phyloP scores from a whole-genome alignment of 2,797 vertebrate genomes.

The Taeniopygia guttata region DNA sequence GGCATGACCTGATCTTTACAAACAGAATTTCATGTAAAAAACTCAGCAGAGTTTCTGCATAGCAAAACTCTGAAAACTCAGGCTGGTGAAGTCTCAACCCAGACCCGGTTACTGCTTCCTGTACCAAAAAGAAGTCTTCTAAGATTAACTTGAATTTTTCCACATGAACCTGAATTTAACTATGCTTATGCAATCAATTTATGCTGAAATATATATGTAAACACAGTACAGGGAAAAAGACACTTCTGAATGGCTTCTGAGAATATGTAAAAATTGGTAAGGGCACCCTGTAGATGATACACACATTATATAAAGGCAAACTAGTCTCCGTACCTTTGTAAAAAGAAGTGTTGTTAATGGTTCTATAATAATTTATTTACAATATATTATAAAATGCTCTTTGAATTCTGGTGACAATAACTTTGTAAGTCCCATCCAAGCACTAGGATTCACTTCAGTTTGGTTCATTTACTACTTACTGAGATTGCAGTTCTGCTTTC shows the following conservation, averaged over 20 bases:
- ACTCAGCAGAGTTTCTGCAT: neutral
- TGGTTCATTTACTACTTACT: neutral
- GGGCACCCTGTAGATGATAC: neutral
- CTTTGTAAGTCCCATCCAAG: neutral
- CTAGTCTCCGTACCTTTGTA: neutral
- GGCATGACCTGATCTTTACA: neutral
- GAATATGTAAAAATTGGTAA: neutral
- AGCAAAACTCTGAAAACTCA: neutral
- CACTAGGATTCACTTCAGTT: neutral
- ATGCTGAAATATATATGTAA: neutral
- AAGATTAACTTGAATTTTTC: neutral
- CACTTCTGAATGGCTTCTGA: neutral
- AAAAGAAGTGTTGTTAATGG: neutral
- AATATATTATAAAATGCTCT: neutral
- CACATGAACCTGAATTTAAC: neutral
- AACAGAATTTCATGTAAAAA: neutral
- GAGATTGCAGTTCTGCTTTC: neutral
- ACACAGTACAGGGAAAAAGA: neutral
- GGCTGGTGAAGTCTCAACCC: neutral
- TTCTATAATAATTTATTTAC: neutral
- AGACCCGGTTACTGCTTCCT: neutral
- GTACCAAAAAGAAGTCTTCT: neutral
- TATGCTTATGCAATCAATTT: neutral
- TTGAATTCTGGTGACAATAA: neutral
- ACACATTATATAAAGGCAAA: neutral